A percentile compares a stretch with the other conserved stretches of the same genome.
These are phyloP conservation scores for Megaceryle alcyon DNA, from an alignment of 2,797 vertebrate genomes.

Conservation along the genomic window DNA sequence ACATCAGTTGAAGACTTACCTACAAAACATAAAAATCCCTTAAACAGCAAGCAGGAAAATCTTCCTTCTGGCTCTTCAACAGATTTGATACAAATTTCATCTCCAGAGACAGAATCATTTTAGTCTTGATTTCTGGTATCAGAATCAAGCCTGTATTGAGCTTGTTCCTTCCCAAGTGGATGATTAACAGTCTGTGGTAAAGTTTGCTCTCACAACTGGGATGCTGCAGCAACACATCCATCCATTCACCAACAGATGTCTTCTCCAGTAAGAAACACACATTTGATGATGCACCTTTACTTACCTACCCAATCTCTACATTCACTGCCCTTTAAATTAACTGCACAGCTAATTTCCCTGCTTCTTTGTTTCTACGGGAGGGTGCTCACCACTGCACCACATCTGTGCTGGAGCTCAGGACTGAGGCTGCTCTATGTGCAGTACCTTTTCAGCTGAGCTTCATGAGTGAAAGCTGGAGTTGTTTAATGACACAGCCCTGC, in stretches of 20 bases:
- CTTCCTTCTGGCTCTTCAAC: background rate
- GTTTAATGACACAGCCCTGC: background rate
- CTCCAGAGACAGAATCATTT: background rate
- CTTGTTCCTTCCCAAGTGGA: background rate
- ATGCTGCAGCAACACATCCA: background rate
- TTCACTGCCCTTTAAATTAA: background rate
- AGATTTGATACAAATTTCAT: background rate
- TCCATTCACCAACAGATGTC: background rate
- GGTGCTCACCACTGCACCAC: background rate
- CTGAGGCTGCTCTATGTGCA: background rate
- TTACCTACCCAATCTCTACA: background rate
- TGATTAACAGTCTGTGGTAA: background rate
- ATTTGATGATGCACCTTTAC: rapidly evolving
- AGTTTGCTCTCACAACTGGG: background rate
- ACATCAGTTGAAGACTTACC: background rate
- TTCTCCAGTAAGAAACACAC: background rate
- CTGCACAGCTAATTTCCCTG: background rate
- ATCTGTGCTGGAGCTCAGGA: background rate
- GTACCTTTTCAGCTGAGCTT: background rate
- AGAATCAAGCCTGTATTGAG: background rate
- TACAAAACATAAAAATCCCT: slow-evolving; percentile 7
- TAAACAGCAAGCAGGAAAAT: background rate
- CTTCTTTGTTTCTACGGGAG: rapidly evolving
- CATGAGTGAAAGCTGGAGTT: no score
- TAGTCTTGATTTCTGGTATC: background rate